These are phyloP conservation scores for Cosmorhoe ocellata DNA, from an alignment of 2,888 invertebrate species.

Conservation along the genomic window DNA sequence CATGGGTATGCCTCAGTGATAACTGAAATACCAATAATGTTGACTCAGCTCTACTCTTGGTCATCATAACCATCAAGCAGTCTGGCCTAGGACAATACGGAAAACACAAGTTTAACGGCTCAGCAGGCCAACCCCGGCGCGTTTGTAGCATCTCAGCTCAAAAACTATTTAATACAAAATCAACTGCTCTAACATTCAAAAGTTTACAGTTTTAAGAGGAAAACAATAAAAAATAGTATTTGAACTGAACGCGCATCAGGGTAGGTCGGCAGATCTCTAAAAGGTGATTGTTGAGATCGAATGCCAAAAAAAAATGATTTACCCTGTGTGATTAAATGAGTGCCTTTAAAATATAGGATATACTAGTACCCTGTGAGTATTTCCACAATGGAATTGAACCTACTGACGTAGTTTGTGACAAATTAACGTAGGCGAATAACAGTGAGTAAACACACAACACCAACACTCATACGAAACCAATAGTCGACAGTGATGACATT, in stretches of 20 bases:
- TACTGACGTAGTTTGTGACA: too few species aligned
- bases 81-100: constrained; percentile 27
- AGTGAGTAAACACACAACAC: too few species aligned
- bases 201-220: too few species aligned
- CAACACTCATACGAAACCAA: too few species aligned
- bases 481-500: too few species aligned
- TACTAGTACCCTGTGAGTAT: too few species aligned
- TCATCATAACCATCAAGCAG: constrained; percentile 29
- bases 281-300: constrained; percentile 12
- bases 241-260: constrained; percentile 4
- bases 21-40: constrained; percentile 55
- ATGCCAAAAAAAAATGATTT: constrained; percentile 2
- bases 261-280: constrained; percentile 11
- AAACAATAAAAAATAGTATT: constrained; percentile 1
- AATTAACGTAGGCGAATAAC: too few species aligned
- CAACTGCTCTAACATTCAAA: too few species aligned
- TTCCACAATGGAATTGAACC: too few species aligned
- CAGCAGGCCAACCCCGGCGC: constrained; percentile 5
- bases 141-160: background rate
- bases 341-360: too few species aligned
- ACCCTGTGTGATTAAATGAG: too few species aligned
- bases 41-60: constrained; percentile 26
- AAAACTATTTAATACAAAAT: background rate
- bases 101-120: constrained; percentile 25
- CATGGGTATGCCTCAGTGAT: constrained; percentile 77